These are phyloP conservation scores for Erinaceus europaeus DNA, from an alignment of 2,113 vertebrate genomes.

Conservation along the genomic window DNA sequence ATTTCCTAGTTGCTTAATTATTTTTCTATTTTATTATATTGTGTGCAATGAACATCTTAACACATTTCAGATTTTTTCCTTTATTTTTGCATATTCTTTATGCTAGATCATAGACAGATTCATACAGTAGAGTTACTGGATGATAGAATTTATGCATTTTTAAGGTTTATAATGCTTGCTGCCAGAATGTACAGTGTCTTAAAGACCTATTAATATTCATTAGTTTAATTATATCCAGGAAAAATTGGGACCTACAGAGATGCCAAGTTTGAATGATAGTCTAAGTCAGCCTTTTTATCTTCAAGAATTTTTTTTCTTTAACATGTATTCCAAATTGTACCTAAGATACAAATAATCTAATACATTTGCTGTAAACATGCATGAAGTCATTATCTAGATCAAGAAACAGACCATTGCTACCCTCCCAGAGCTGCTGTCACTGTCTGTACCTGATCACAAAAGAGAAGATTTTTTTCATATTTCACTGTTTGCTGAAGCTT, in stretches of 20 bases:
- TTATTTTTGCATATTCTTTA: constrained; percentile 14
- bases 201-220: background rate
- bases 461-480: background rate
- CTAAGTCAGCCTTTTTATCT: background rate
- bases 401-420: background rate
- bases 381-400: background rate
- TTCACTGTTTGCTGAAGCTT: background rate
- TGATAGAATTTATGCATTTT: background rate
- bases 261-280: background rate
- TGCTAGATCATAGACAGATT: background rate
- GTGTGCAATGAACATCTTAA: background rate
- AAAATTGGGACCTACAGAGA: background rate
- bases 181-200: background rate
- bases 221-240: background rate
- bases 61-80: background rate
- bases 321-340: background rate
- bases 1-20: background rate
- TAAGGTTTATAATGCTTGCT: background rate
- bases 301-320: background rate
- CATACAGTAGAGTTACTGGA: background rate
- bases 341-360: background rate
- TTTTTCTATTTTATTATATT: background rate
- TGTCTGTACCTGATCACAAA: background rate
- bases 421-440: background rate
- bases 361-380: background rate